These are phyloP conservation scores for Yponomeuta plumbellus DNA, from an alignment of 2,888 invertebrate genomes.

Conservation along the genomic window DNA sequence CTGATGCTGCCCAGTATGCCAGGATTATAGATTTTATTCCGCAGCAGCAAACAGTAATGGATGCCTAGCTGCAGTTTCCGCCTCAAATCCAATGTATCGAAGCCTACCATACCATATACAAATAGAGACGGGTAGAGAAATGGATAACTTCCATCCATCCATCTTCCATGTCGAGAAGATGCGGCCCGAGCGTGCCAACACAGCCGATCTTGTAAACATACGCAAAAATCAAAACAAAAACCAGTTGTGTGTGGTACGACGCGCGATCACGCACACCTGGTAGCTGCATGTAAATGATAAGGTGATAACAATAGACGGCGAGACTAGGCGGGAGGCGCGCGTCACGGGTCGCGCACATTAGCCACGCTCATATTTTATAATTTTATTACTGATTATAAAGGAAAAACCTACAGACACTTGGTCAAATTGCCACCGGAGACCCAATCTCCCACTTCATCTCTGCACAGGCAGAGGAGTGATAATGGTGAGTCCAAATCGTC, in stretches of 20 bases:
- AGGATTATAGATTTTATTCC: no score
- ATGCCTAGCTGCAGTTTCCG: no score
- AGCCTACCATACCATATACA: no score
- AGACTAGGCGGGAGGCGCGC: background rate
- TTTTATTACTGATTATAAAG: background rate
- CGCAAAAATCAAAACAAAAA: background rate
- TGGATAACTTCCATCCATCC: no score
- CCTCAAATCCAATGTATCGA: no score
- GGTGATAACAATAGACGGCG: conserved; percentile 14
- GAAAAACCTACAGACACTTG: background rate
- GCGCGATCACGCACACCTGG: background rate
- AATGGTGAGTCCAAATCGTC: no score
- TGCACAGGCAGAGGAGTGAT: no score
- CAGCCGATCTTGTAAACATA: background rate
- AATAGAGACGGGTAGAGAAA: no score
- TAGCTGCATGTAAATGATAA: conserved; percentile 15
- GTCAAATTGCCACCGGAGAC: background rate
- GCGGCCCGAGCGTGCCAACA: background rate
- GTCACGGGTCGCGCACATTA: conserved; percentile 13
- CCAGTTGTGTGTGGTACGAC: conserved; percentile 20
- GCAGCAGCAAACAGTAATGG: no score
- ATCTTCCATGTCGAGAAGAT: background rate
- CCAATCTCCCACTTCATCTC: no score
- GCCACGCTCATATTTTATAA: conserved; percentile 21
- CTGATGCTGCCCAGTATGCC: no score